Percentiles rank a stretch among this genome's conserved stretches.
These are phyloP conservation scores for Hybognathus amarus DNA, from an alignment of 2,797 vertebrate genomes.

Conservation along the genomic window DNA sequence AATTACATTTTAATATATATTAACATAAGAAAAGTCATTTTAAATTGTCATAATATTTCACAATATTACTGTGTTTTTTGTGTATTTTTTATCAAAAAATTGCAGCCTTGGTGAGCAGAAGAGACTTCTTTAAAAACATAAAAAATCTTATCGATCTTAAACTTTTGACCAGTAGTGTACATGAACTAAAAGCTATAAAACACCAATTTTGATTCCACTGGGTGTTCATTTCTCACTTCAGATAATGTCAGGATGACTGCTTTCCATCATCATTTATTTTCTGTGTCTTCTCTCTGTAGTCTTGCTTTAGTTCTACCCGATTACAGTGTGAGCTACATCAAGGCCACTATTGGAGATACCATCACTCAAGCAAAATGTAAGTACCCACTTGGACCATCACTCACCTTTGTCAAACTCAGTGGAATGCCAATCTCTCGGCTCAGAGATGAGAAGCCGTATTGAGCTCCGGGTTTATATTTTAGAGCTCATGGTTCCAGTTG, in stretches of 20 bases:
- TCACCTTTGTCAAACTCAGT: conserved; percentile 20
- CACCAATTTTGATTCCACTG: not conserved
- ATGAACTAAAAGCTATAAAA: not conserved
- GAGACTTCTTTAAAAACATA: too few species aligned
- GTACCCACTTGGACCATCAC: conserved; percentile 65
- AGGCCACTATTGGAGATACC: conserved; percentile 88
- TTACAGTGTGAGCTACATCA: conserved; percentile 95
- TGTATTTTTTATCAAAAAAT: too few species aligned
- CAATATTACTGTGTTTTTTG: too few species aligned
- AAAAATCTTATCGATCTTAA: too few species aligned
- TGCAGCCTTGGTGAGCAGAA: too few species aligned
- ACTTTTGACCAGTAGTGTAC: too few species aligned
- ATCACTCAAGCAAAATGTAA: conserved; percentile 96
- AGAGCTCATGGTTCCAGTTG: conserved; percentile 56
- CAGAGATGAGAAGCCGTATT: not conserved
- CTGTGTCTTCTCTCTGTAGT: conserved; percentile 75
- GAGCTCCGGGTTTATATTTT: conserved; percentile 24
- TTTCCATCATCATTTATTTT: conserved; percentile 6
- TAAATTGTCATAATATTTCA: too few species aligned
- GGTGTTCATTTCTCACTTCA: not conserved
- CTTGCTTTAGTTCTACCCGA: conserved; percentile 94
- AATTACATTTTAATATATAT: too few species aligned
- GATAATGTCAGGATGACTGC: not conserved
- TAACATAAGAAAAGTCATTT: too few species aligned
- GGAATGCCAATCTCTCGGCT: not conserved